A percentile compares a stretch with the other conserved stretches of the same genome.
These are phyloP conservation scores for Coilia nasus DNA, from an alignment of 2,797 vertebrate genomes.

Conservation along the genomic window DNA sequence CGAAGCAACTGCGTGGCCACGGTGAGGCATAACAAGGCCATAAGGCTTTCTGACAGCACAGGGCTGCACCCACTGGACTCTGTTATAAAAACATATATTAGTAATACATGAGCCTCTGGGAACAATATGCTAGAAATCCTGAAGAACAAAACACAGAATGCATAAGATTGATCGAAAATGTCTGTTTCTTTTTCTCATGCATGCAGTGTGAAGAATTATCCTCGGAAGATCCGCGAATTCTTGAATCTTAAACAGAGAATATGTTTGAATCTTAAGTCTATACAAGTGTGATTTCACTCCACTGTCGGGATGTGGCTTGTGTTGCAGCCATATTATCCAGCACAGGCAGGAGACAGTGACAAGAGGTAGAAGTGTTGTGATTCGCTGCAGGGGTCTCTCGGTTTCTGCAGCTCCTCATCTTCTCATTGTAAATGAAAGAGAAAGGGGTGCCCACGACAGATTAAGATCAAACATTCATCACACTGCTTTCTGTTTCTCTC, in stretches of 20 bases:
- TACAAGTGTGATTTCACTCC: background rate
- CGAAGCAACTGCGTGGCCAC: too few species aligned
- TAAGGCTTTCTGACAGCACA: background rate
- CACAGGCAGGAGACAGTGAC: background rate
- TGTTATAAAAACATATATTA: background rate
- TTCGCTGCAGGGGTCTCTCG: background rate
- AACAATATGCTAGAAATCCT: background rate
- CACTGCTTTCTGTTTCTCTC: background rate
- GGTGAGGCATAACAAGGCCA: background rate
- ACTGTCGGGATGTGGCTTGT: background rate
- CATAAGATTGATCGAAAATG: too few species aligned
- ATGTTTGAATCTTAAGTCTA: too few species aligned
- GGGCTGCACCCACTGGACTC: background rate
- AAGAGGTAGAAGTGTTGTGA: background rate
- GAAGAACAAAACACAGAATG: too few species aligned
- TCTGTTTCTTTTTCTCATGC: too few species aligned
- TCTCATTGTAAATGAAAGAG: conserved; percentile 1
- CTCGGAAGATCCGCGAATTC: too few species aligned
- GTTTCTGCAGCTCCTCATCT: background rate
- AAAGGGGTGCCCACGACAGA: background rate
- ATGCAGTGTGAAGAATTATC: too few species aligned
- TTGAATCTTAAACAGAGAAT: too few species aligned
- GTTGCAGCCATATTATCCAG: background rate
- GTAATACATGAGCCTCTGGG: background rate
- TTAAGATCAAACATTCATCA: conserved; percentile 23